Evolutionary conservation across 2,888 invertebrate genomes (phyloP), one percentile per base, ranked within the genome.

Genomic region (Cotesia congregata): DNA sequence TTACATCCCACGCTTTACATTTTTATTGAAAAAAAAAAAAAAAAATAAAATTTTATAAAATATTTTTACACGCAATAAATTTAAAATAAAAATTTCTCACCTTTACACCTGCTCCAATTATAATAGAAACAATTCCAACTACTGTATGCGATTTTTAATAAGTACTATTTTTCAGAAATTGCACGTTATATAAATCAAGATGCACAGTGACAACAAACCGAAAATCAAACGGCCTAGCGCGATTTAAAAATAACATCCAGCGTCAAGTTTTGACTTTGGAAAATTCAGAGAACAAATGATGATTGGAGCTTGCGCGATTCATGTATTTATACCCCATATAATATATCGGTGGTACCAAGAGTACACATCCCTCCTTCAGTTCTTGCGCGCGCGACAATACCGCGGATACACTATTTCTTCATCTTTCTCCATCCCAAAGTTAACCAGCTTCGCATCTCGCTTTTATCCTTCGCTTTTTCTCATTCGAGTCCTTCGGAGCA

Each of bases 221-320:
- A 12, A 50, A 50, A 50, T 7, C 50, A 50, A 50, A 4, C 30
- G 50, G 9, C 12, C 50, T 50, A 50, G 3, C 50, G 50, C 50
- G 50, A 50, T 50, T 50, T 50, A 12, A 50, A 50, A 50, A 12
- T 50, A 50, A 50, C 50, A 2, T 9, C 12, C 12, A 50, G 50
- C 7, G 2, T 12, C 7, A 12, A 83, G 83, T 83, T 85, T 81
- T 80, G 83, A 85, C 84, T 85, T 85, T 86, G 85, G 83, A 84
- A 17, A 61, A 85, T 84, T 87, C 85, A 87, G 84, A 87, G 86
- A 83, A 84, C 86, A 86, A 88, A 82, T 88, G 88, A 86, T 87
- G 84, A 83, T 85, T 83, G 84, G 86, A 84, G 86, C 86, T 87
- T 85, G 88, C 87, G 88, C 88, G 83, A 77, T 41, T 12, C 81